These are phyloP conservation scores for Caenorhabditis afra DNA, from an alignment of 2,888 invertebrate species.

Conservation along the genomic window DNA sequence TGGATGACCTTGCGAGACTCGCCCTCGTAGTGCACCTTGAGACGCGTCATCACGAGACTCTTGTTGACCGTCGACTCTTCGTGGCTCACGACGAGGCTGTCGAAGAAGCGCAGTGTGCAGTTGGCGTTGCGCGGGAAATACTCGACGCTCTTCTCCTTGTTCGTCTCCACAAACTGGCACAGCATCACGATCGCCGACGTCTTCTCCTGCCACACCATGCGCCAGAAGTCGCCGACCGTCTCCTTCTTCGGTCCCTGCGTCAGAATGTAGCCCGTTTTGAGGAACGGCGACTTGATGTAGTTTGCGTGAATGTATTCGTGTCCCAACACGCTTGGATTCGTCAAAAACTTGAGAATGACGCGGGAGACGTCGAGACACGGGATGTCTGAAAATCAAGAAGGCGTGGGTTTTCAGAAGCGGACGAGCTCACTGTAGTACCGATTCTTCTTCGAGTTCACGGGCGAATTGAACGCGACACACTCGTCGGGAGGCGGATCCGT, in stretches of 20 bases:
- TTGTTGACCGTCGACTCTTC: conserved; percentile 21
- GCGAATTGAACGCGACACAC: conserved; percentile 43
- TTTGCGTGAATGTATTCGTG: conserved; percentile 71
- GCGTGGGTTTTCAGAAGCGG: too few relatives aligned
- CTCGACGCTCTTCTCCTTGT: conserved; percentile 37
- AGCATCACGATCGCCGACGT: conserved; percentile 47
- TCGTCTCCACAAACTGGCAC: conserved; percentile 44
- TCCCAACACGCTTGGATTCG: not conserved
- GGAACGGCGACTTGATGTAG: conserved; percentile 53
- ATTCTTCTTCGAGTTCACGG: conserved; percentile 51
- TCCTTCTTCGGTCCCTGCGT: conserved; percentile 57
- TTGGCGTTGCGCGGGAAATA: conserved; percentile 26
- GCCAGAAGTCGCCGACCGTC: conserved; percentile 48
- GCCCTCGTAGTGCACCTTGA: conserved; percentile 14
- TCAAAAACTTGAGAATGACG: not conserved
- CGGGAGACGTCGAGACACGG: not conserved
- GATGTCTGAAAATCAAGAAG: not conserved
- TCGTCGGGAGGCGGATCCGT: conserved; percentile 31
- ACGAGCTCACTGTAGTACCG: conserved; percentile 51
- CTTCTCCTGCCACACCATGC: conserved; percentile 53
- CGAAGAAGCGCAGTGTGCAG: conserved; percentile 4
- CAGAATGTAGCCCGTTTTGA: conserved; percentile 35
- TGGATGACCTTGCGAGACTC: conserved; percentile 28
- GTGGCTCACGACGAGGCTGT: conserved; percentile 26
- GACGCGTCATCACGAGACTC: conserved; percentile 7